Conservation (phyloP, 2,113 vertebrate species). For the Indicator maculatus region DNA sequence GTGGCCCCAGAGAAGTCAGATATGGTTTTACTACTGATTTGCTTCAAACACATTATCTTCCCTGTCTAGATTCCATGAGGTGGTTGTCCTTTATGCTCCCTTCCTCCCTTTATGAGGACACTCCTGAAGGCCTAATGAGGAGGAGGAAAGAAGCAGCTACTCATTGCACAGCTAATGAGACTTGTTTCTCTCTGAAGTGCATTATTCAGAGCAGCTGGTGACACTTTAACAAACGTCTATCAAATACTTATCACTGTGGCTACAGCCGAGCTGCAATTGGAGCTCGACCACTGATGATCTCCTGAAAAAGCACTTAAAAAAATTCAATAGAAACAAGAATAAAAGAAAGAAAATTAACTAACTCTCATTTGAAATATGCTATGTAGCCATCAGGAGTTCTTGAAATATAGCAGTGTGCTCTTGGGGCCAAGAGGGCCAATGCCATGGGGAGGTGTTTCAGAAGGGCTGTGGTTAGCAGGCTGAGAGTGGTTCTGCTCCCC, state of each 20-base stretch:
- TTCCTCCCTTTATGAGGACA: background rate
- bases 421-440: no score
- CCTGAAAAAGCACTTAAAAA: background rate
- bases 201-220: conserved; percentile 11
- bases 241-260: conserved; percentile 28
- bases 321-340: background rate
- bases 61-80: background rate
- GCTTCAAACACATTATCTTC: background rate
- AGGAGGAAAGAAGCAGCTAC: conserved; percentile 14
- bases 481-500: no score
- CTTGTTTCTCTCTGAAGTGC: conserved; percentile 1
- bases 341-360: background rate
- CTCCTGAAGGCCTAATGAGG: background rate
- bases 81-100: background rate
- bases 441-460: no score
- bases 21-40: background rate
- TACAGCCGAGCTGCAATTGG: background rate
- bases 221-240: conserved; percentile 19
- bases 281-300: background rate
- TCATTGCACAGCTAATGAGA: conserved; percentile 3
- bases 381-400: background rate
- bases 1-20: background rate
- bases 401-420: background rate
- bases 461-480: no score
- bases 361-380: background rate